Conservation (phyloP, 2,113 vertebrate genomes). For the Cranoglanis bouderius region DNA sequence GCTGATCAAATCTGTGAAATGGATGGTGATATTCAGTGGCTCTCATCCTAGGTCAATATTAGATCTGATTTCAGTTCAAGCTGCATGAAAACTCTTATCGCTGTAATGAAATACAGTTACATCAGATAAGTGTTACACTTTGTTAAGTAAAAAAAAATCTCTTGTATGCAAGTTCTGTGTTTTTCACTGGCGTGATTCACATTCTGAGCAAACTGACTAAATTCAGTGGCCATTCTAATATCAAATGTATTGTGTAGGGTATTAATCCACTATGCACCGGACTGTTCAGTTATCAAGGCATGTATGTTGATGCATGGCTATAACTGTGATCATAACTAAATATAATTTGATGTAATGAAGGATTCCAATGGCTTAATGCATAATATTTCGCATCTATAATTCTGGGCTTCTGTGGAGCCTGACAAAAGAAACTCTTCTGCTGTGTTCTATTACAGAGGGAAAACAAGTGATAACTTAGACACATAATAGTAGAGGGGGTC, state of each 20-base stretch:
- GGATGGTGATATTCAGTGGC: background rate
- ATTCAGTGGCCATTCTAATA: background rate
- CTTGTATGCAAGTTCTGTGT: background rate
- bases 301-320: background rate
- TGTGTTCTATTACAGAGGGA: background rate
- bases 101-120: slow-evolving; percentile 10
- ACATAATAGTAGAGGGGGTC: background rate
- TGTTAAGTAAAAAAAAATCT: background rate
- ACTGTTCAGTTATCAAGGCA: background rate
- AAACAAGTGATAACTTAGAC: background rate
- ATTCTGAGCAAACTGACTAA: background rate
- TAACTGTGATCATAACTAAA: background rate
- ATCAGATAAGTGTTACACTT: background rate
- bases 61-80: slow-evolving; percentile 14
- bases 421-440: background rate
- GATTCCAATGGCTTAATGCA: background rate
- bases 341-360: background rate
- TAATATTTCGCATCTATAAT: background rate
- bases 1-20: slow-evolving; percentile 17
- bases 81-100: background rate
- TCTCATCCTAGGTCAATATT: background rate
- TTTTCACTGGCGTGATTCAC: background rate
- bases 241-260: background rate
- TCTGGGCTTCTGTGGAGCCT: background rate
- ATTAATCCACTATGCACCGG: background rate